Base-by-base conservation (phyloP, 1,140 invertebrate species). In the Chlorops oryzae region DNA sequence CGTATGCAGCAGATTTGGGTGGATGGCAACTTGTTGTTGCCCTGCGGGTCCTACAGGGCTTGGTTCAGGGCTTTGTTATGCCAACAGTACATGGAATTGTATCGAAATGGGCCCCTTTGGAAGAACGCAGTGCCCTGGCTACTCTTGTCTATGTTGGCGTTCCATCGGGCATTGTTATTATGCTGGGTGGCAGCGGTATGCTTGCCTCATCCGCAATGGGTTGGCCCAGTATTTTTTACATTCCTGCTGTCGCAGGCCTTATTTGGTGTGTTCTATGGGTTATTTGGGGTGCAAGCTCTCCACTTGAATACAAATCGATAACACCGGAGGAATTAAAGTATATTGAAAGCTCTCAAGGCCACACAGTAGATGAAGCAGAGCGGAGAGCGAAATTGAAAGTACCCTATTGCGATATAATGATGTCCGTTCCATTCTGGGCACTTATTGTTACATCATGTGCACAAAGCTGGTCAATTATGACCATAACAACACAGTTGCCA, bases 381-480 rank as follows among this genome's bases (percentile, higher is more conserved):
- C 15, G 15, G 6, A 47, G 32, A 12, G 18, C 24, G 21, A 32
- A 25, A 2, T 12, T 15, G 70, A 53, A 52, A 3, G 62, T 57
- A 25, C 63, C 91, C 86, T 34, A 94, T 89, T 84, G 76, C 66
- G 51, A 67, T 75, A 40, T 90, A 94, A 74, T 88, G 18, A 49
- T 47, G 9, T 91, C 88, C 2, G 47, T 81, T 6, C 87, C 92
- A 1, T 83, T 96, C 52, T 87, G 86, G 83, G 84, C 90, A 0
- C 74, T 93, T n/a, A 77, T 91, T n/a, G 72, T 92, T 1, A 83
- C 81, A 0, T 91, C 97, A 63, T 87, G 88, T 64, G 84, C 89
- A 2, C 88, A 93, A 63, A 93, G 92, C 70, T 97, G 92, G 93
- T 92, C 91, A 2, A 94, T 92, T 65, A 96, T 93, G 80, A 95